A percentile compares a stretch with the other conserved stretches of the same genome.
phyloP scores from a whole-genome alignment of 2,113 vertebrate genomes.

The Turnix velox region DNA sequence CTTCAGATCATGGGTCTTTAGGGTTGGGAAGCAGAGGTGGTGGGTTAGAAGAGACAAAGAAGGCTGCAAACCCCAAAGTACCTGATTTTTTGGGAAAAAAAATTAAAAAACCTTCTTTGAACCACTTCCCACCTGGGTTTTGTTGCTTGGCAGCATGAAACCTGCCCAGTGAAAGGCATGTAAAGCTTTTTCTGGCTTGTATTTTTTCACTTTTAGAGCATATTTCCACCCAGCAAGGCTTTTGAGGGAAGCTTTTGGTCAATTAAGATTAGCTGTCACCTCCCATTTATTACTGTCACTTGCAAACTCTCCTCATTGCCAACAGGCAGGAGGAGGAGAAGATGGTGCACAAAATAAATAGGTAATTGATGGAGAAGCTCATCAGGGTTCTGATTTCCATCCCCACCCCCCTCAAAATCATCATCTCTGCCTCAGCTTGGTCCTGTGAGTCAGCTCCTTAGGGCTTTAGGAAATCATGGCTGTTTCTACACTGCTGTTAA shows the following conservation, averaged over 20 bases:
- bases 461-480: background rate
- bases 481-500: accelerated
- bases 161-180: background rate
- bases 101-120: background rate
- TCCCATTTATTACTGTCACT: background rate
- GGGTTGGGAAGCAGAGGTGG: background rate
- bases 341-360: background rate
- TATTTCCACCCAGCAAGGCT: background rate
- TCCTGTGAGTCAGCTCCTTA: background rate
- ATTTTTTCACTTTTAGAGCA: background rate
- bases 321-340: slow-evolving; percentile 1
- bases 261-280: background rate
- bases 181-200: background rate
- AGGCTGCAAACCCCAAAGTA: background rate
- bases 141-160: background rate
- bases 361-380: background rate
- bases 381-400: background rate
- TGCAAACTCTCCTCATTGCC: background rate
- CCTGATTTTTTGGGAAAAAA: background rate
- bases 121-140: background rate
- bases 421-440: background rate
- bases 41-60: background rate
- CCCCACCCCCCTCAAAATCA: background rate
- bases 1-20: background rate
- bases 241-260: slow-evolving; percentile 1